Evolutionary conservation across 2,797 vertebrate species (phyloP), one percentile per base, ranked within the genome.

Genomic region (Malacoctenus gilli): DNA sequence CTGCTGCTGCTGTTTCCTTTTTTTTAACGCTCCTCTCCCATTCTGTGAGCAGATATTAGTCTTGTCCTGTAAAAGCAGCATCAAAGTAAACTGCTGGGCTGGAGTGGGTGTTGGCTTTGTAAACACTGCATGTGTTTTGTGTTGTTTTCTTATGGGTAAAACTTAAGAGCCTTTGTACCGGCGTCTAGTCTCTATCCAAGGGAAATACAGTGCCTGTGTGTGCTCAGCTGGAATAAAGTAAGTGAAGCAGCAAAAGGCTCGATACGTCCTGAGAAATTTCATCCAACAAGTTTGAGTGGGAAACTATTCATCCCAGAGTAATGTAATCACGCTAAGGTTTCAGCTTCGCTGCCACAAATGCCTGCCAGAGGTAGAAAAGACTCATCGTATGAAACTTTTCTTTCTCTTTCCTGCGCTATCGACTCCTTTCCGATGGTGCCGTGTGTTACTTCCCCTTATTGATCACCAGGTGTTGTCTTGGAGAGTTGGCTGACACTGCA

Each of bases 61-160:
- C 34, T 31, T 25, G 41, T 18, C 53, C 41, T 38, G 63, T 31
- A 31, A 34, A n/a, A 52, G 36, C 41, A 31, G 42, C 54, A 51
- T 65, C 25, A 53, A 58, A 53, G 57, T 52, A 39, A 76, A 68
- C 30, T 52, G 25, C 25, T 28, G n/a, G n/a, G 61, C 28, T 32
- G 7, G 37, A 44, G 51, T 52, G 40, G 47, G 50, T 38, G 56
- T 65, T 52, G 35, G 50, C 47, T 36, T 50, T 65, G 54, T 59
- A 38, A 52, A 47, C 61, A 40, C 14, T 53, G 40, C 22, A 38
- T 23, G 49, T 63, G 36, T 39, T n/a, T n/a, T n/a, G n/a, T n/a
- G n/a, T n/a, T n/a, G n/a, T n/a, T 59, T 47, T 62, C 21, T 35
- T 60, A 15, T 72, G 48, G 59, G 28, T 59, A 14, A 71, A 71